phyloP scores from a whole-genome alignment of 2,113 vertebrate species.

The Xyrauchen texanus region DNA sequence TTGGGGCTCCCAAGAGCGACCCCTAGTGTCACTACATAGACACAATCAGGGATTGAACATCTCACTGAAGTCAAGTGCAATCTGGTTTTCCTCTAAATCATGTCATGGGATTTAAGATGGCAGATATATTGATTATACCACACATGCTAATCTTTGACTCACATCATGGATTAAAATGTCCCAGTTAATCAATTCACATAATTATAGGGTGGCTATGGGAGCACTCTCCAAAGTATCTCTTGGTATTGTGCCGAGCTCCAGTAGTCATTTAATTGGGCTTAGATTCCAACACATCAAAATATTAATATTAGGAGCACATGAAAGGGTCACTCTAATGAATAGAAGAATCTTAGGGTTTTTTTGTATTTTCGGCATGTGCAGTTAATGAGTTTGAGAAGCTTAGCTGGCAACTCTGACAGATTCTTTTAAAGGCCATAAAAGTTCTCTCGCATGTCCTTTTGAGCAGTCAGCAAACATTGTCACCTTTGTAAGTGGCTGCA shows the following conservation, averaged over 20 bases:
- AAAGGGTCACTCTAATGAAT: slow-evolving; percentile 39
- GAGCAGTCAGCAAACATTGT: slow-evolving; percentile 53
- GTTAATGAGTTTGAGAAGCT: slow-evolving; percentile 48
- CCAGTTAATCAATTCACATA: neutral
- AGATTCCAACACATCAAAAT: slow-evolving; percentile 28
- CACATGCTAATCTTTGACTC: slow-evolving; percentile 9
- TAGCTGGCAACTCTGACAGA: slow-evolving; percentile 37
- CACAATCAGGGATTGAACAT: too few species aligned
- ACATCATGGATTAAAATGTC: slow-evolving; percentile 24
- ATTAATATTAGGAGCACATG: slow-evolving; percentile 32
- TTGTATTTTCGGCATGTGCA: neutral
- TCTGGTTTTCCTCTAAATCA: too few species aligned
- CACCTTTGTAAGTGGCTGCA: slow-evolving; percentile 60
- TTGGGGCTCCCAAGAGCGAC: too few species aligned
- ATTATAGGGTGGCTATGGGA: neutral
- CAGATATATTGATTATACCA: slow-evolving; percentile 9
- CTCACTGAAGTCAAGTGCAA: too few species aligned
- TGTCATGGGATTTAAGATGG: neutral
- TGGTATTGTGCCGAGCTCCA: slow-evolving; percentile 7
- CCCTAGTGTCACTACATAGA: too few species aligned
- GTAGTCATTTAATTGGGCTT: slow-evolving; percentile 24
- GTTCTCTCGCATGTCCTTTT: slow-evolving; percentile 51
- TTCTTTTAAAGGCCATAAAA: slow-evolving; percentile 44
- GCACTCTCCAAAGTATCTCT: neutral
- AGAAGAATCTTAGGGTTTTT: neutral